These are phyloP conservation scores for Plagiodera versicolora DNA, from an alignment of 2,888 invertebrate genomes.

Conservation along the genomic window DNA sequence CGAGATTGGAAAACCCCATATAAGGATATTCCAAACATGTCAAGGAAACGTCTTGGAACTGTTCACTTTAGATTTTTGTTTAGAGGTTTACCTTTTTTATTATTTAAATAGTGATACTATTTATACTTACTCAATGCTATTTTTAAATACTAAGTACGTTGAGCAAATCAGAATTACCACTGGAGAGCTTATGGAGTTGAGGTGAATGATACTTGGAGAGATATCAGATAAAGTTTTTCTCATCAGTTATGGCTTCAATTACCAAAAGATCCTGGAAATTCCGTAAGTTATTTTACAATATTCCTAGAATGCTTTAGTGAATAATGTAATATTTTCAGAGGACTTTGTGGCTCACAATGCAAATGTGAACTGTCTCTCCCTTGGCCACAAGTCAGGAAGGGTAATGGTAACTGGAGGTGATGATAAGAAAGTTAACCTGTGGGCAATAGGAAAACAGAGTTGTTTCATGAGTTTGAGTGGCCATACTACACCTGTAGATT, in stretches of 20 bases:
- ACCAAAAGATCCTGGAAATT: slow-evolving; percentile 78
- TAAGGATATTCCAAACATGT: slow-evolving; percentile 45
- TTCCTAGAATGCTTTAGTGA: neutral
- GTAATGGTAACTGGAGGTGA: slow-evolving; percentile 94
- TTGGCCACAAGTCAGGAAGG: slow-evolving; percentile 89
- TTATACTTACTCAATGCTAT: slow-evolving; percentile 35
- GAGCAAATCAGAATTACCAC: neutral
- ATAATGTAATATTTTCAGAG: slow-evolving; percentile 60
- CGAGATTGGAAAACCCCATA: slow-evolving; percentile 35
- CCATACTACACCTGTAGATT: slow-evolving; percentile 91
- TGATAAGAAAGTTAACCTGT: slow-evolving; percentile 95
- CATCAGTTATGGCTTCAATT: slow-evolving; percentile 49
- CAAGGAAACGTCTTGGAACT: slow-evolving; percentile 42
- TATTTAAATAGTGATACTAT: slow-evolving; percentile 32
- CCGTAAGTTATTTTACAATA: slow-evolving; percentile 63
- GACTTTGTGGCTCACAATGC: slow-evolving; percentile 86
- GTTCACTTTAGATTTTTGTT: neutral
- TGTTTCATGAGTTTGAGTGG: slow-evolving; percentile 96
- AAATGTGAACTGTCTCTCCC: slow-evolving; percentile 84
- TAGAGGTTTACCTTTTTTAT: slow-evolving; percentile 29
- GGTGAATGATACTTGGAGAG: slow-evolving; percentile 39
- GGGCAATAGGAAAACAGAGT: slow-evolving; percentile 94
- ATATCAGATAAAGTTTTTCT: slow-evolving; percentile 16
- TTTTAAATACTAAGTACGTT: slow-evolving; percentile 33
- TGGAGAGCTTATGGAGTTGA: slow-evolving; percentile 41